phyloP scores from a whole-genome alignment of 2,113 vertebrate genomes.

The Mesocricetus auratus region DNA sequence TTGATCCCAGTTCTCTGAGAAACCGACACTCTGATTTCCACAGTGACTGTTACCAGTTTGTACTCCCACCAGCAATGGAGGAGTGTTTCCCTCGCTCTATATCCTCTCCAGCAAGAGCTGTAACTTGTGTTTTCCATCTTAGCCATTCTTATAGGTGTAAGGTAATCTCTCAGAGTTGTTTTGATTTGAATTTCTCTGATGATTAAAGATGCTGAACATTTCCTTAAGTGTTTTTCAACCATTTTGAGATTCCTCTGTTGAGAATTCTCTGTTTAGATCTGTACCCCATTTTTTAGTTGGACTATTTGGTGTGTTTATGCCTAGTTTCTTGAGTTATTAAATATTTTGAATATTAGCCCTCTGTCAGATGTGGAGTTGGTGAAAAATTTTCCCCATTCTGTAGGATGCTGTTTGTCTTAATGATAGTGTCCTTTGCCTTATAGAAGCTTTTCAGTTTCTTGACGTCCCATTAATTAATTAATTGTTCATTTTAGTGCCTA shows the following conservation, averaged over 20 bases:
- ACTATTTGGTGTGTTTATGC: neutral
- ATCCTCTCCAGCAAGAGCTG: neutral
- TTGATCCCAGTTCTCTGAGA: neutral
- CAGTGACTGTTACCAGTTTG: neutral
- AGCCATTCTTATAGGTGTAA: neutral
- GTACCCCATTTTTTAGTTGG: neutral
- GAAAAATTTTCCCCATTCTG: neutral
- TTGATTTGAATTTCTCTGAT: neutral
- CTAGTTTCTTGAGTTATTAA: neutral
- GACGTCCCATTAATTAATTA: neutral
- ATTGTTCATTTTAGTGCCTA: neutral
- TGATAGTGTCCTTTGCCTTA: neutral
- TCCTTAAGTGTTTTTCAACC: neutral
- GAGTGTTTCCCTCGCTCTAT: neutral
- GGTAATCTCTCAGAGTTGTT: neutral
- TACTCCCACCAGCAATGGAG: neutral
- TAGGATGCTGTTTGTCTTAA: neutral
- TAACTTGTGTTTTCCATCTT: neutral
- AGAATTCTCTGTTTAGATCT: neutral
- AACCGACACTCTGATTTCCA: neutral
- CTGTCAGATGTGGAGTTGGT: neutral
- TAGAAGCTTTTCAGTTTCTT: neutral
- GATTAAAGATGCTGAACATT: neutral
- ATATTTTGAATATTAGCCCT: neutral
- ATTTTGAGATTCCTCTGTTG: neutral